Percentiles rank a stretch among this genome's conserved stretches.
Evolutionary conservation across 2,113 vertebrate genomes (phyloP).

Genomic region (Athene cunicularia): DNA sequence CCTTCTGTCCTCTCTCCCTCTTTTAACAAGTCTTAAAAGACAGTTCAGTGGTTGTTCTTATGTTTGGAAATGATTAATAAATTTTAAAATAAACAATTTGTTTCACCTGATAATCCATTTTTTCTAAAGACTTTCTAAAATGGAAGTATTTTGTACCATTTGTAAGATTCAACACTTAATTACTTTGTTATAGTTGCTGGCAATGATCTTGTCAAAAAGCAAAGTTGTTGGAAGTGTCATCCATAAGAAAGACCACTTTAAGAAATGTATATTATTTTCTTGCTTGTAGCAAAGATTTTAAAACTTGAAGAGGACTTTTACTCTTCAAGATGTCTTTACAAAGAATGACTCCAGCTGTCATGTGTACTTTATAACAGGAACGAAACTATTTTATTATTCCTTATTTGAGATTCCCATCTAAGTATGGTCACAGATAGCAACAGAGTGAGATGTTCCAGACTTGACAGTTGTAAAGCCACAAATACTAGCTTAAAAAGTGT

Average conservation of each 20-base stretch:
- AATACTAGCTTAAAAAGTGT: neutral
- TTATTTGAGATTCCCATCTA: neutral
- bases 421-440: neutral
- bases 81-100: neutral
- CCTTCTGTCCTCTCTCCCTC: neutral
- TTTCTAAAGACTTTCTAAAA: neutral
- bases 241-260: neutral
- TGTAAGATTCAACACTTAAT: neutral
- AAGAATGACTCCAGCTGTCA: neutral
- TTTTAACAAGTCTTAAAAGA: neutral
- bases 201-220: neutral
- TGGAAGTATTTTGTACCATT: neutral
- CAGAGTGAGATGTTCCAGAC: neutral
- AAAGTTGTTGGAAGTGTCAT: neutral
- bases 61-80: neutral
- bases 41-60: neutral
- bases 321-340: neutral
- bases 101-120: neutral
- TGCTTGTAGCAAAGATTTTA: neutral
- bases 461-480: neutral
- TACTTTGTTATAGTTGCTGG: neutral
- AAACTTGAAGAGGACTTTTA: neutral
- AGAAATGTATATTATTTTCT: neutral
- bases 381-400: neutral
- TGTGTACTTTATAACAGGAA: neutral